Evolutionary conservation across 2,797 vertebrate species (phyloP).

Genomic region (Sebastiscus tertius): DNA sequence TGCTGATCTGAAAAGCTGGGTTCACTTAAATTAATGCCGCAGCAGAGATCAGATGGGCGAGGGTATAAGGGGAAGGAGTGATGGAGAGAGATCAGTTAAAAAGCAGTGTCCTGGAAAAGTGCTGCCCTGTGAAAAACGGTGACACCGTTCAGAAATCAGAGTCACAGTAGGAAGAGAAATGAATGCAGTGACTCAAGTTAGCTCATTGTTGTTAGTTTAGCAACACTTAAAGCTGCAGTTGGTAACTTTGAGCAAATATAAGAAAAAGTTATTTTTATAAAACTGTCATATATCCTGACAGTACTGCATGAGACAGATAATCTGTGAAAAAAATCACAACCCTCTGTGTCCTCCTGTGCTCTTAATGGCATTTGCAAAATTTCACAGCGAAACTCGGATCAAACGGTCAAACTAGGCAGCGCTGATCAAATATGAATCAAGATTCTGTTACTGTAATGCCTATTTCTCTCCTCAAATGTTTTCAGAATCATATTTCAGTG

Average conservation of each 20-base stretch:
- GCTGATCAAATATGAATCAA: too few species aligned
- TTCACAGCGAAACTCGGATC: too few species aligned
- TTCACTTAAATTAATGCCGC: conserved; percentile 33
- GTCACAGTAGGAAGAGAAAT: not conserved
- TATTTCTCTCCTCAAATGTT: too few species aligned
- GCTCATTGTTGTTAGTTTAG: not conserved
- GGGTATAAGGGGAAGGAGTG: not conserved
- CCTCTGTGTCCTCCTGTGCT: too few species aligned
- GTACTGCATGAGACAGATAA: too few species aligned
- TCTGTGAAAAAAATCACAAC: too few species aligned
- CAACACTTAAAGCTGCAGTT: not conserved
- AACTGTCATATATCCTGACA: too few species aligned
- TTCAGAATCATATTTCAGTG: too few species aligned
- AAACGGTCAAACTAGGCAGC: too few species aligned
- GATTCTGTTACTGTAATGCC: too few species aligned
- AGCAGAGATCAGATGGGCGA: conserved; percentile 1
- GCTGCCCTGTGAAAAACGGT: conserved; percentile 21
- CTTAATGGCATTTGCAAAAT: too few species aligned
- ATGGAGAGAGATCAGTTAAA: conserved; percentile 15
- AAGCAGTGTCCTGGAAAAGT: conserved; percentile 33
- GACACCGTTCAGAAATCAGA: conserved; percentile 1
- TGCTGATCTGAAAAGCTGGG: conserved; percentile 38
- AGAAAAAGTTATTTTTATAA: too few species aligned
- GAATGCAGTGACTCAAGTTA: not conserved
- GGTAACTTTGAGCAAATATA: not conserved